phyloP scores from a whole-genome alignment of 1,140 invertebrate species.

The Thrips palmi region DNA sequence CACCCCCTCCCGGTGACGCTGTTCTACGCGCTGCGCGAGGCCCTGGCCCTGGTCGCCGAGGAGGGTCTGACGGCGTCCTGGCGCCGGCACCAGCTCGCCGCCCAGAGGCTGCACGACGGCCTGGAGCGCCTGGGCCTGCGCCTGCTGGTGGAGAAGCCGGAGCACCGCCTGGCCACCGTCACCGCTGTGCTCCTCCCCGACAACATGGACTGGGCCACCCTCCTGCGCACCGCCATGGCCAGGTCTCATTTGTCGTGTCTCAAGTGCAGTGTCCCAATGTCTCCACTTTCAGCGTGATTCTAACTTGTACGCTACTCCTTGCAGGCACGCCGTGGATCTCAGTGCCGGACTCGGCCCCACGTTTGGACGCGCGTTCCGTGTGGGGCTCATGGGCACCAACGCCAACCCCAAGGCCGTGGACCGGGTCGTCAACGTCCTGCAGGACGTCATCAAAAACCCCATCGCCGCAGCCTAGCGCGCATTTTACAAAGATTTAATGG shows the following conservation, averaged over 20 bases:
- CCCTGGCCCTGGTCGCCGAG: constrained; percentile 46
- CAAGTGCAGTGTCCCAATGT: constrained; percentile 32
- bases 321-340: constrained; percentile 57
- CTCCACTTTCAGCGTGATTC: not conserved
- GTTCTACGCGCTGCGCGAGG: constrained; percentile 59
- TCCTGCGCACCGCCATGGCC: too few relatives aligned
- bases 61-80: constrained; percentile 51
- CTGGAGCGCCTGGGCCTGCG: too few relatives aligned
- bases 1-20: constrained; percentile 60
- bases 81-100: constrained; percentile 42
- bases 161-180: constrained; percentile 52
- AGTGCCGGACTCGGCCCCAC: constrained; percentile 59
- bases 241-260: constrained; percentile 48
- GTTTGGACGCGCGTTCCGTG: constrained; percentile 49
- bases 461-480: too few relatives aligned
- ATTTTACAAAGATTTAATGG: too few relatives aligned
- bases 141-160: constrained; percentile 43
- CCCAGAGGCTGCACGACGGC: constrained; percentile 40
- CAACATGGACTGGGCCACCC: constrained; percentile 47
- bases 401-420: too few relatives aligned
- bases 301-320: constrained; percentile 13
- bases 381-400: constrained; percentile 66
- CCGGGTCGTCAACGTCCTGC: too few relatives aligned
- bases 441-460: too few relatives aligned
- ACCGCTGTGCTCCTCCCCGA: constrained; percentile 52